A percentile compares a stretch with the other conserved stretches of the same genome.
phyloP scores from a whole-genome alignment of 2,113 vertebrate genomes.

The Microtus oregoni region DNA sequence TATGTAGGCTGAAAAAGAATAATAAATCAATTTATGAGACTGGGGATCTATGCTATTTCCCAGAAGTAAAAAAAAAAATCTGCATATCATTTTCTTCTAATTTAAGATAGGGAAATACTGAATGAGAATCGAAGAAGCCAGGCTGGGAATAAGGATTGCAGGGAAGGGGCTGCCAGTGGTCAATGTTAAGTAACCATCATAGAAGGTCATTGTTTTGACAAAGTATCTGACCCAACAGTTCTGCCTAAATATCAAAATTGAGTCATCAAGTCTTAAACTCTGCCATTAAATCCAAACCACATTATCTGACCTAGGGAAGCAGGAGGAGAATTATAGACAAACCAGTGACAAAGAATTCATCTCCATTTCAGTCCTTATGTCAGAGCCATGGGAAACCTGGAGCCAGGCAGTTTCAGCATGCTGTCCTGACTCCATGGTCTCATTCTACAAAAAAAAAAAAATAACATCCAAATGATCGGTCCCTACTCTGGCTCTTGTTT shows the following conservation, averaged over 20 bases:
- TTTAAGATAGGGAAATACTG: constrained; percentile 2
- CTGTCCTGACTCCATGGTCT: background rate
- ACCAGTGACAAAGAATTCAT: background rate
- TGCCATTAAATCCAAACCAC: background rate
- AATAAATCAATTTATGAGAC: constrained; percentile 53
- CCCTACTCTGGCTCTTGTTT: too few relatives aligned
- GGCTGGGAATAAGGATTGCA: background rate
- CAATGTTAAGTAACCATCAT: background rate
- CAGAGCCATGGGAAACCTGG: background rate
- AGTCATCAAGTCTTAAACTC: background rate
- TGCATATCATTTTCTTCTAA: constrained; percentile 43
- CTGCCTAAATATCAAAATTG: background rate
- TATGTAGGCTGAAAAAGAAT: background rate
- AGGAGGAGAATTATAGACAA: background rate
- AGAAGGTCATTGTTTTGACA: background rate
- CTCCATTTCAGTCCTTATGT: background rate
- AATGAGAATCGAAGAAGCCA: background rate
- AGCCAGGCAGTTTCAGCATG: background rate
- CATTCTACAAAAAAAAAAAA: too few relatives aligned
- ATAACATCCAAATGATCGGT: background rate
- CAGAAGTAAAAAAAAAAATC: background rate
- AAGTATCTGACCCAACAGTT: background rate
- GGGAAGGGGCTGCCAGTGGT: background rate
- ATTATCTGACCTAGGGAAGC: background rate
- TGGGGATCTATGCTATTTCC: background rate